Conservation (phyloP, 2,797 vertebrate species). For the Helarctos malayanus region DNA sequence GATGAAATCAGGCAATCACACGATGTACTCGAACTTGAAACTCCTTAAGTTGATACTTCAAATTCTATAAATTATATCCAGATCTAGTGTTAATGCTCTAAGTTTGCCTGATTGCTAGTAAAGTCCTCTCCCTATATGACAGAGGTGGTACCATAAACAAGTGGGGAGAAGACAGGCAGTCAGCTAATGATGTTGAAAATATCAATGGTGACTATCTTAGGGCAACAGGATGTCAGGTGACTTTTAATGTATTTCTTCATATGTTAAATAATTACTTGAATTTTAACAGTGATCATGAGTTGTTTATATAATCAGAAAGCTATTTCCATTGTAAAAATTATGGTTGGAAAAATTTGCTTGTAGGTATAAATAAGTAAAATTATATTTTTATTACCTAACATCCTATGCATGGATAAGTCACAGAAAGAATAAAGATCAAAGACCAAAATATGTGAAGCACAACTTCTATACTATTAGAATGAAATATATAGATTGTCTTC, state of each 20-base stretch:
- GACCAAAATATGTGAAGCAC: neutral
- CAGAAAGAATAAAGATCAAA: neutral
- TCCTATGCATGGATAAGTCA: neutral
- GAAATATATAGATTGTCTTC: constrained; percentile 17
- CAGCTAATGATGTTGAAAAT: neutral
- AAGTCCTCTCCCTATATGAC: neutral
- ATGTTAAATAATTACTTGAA: constrained; percentile 21
- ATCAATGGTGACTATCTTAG: neutral
- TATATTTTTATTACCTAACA: neutral
- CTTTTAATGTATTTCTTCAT: neutral
- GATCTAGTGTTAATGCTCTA: constrained; percentile 20
- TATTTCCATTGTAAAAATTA: constrained; percentile 38
- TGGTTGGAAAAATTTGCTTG: neutral
- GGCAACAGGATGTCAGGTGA: neutral
- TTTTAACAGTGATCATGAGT: constrained; percentile 8
- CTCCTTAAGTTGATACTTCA: neutral
- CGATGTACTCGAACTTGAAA: neutral
- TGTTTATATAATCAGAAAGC: neutral
- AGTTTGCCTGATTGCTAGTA: neutral
- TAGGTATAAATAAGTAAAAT: constrained; percentile 25
- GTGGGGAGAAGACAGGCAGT: neutral
- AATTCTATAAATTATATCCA: constrained; percentile 22
- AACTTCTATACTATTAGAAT: neutral
- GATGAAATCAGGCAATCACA: neutral
- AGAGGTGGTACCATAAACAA: neutral